Evolutionary conservation across 2,797 vertebrate genomes (phyloP).

Genomic region (Allobates femoralis): DNA sequence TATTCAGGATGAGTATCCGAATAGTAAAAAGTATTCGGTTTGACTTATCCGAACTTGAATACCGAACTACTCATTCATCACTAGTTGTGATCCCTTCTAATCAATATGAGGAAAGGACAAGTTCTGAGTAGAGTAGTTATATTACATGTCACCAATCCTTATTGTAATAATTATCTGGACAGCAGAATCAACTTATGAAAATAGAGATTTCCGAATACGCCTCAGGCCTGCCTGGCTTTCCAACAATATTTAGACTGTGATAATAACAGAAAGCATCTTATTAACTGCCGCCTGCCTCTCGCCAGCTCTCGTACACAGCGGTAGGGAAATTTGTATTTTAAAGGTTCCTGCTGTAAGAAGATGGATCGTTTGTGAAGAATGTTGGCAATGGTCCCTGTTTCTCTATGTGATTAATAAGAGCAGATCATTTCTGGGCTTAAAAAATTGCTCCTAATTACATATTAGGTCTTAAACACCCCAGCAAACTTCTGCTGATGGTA

Average conservation of each 20-base stretch:
- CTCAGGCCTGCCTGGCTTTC: background rate
- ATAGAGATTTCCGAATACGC: background rate
- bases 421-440: conserved; percentile 97
- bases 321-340: conserved; percentile 58
- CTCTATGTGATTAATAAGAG: conserved; percentile 98
- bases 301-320: background rate
- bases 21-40: too few relatives aligned
- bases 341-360: conserved; percentile 73
- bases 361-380: conserved; percentile 90
- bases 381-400: conserved; percentile 89
- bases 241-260: background rate
- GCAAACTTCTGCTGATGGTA: conserved; percentile 74
- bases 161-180: background rate
- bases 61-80: too few relatives aligned
- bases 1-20: too few relatives aligned
- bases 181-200: background rate
- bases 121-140: background rate
- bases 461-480: conserved; percentile 92
- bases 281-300: background rate
- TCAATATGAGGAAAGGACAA: background rate
- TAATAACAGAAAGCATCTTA: background rate
- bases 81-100: background rate
- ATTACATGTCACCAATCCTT: background rate
- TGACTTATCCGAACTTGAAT: too few relatives aligned
- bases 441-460: conserved; percentile 99